Conservation (phyloP, 2,797 vertebrate species). For the Halcyon badia region DNA sequence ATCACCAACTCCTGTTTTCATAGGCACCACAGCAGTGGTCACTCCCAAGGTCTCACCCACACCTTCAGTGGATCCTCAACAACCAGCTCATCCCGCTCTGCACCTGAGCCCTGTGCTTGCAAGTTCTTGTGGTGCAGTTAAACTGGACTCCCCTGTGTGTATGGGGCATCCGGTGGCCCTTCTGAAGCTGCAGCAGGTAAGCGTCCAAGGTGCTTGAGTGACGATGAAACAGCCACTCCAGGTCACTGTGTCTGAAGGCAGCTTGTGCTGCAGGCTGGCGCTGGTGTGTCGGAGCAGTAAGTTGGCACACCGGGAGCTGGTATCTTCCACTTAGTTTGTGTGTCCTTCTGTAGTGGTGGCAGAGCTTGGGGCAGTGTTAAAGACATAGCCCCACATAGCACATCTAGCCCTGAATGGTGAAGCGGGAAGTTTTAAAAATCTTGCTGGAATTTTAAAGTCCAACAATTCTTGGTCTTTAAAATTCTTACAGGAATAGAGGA, state of each 20-base stretch:
- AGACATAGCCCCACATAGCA: background rate
- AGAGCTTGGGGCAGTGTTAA: background rate
- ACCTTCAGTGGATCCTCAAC: conserved; percentile 36
- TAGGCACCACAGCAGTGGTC: conserved; percentile 78
- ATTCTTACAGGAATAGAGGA: background rate
- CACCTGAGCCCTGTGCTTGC: conserved; percentile 78
- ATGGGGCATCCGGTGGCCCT: conserved; percentile 63
- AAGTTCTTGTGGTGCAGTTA: background rate
- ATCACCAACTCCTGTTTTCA: conserved; percentile 80
- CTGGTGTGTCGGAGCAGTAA: accelerated
- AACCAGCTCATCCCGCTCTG: conserved; percentile 9
- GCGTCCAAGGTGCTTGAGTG: background rate
- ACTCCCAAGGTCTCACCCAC: conserved; percentile 60
- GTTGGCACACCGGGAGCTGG: accelerated
- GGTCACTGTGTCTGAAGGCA: background rate
- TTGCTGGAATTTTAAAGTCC: background rate
- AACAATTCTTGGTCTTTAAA: background rate
- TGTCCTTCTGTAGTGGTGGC: background rate
- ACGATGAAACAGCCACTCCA: background rate
- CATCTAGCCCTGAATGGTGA: background rate
- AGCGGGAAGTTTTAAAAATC: background rate
- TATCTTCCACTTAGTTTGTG: background rate
- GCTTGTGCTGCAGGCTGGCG: accelerated
- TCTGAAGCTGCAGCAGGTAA: conserved; percentile 81
- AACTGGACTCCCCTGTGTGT: conserved; percentile 76